phyloP scores from a whole-genome alignment of 2,888 invertebrate genomes.

The Subacronicta megacephala region DNA sequence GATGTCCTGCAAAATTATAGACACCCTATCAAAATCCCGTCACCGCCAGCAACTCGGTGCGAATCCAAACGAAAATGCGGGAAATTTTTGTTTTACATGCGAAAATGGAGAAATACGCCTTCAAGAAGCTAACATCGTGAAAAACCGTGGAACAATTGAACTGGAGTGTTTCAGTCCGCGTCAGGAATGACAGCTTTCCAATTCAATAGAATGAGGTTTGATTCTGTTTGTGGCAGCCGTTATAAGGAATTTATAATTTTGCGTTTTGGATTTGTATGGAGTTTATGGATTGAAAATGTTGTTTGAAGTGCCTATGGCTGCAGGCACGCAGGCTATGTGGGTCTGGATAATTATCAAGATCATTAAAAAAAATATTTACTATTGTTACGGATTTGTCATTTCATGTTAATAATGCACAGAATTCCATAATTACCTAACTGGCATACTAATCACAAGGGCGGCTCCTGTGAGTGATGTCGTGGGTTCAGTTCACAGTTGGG shows the following conservation, averaged over 20 bases:
- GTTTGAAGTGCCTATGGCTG: not conserved
- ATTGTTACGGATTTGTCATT: no score
- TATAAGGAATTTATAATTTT: slow-evolving; percentile 51
- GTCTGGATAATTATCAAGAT: not conserved
- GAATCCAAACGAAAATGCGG: slow-evolving; percentile 81
- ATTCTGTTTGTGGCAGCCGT: slow-evolving; percentile 57
- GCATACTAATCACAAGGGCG: no score
- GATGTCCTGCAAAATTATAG: slow-evolving; percentile 35
- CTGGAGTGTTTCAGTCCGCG: slow-evolving; percentile 60
- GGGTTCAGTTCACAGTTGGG: no score
- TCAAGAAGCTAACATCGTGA: slow-evolving; percentile 63
- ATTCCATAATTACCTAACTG: no score
- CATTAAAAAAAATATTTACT: not conserved
- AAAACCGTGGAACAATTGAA: slow-evolving; percentile 69
- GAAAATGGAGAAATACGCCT: slow-evolving; percentile 81
- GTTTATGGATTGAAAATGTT: slow-evolving; percentile 24
- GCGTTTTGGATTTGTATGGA: slow-evolving; percentile 22
- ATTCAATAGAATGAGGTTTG: slow-evolving; percentile 68
- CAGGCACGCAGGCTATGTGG: not conserved
- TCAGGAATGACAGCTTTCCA: slow-evolving; percentile 77
- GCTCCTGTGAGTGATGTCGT: no score
- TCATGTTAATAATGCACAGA: no score
- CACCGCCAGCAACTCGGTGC: slow-evolving; percentile 78
- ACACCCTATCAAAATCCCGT: slow-evolving; percentile 79
- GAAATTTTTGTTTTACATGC: slow-evolving; percentile 87